Percentiles rank a stretch among this genome's conserved stretches.
These are phyloP conservation scores for Oreochromis grahami DNA, from an alignment of 2,797 vertebrate genomes.

Conservation along the genomic window DNA sequence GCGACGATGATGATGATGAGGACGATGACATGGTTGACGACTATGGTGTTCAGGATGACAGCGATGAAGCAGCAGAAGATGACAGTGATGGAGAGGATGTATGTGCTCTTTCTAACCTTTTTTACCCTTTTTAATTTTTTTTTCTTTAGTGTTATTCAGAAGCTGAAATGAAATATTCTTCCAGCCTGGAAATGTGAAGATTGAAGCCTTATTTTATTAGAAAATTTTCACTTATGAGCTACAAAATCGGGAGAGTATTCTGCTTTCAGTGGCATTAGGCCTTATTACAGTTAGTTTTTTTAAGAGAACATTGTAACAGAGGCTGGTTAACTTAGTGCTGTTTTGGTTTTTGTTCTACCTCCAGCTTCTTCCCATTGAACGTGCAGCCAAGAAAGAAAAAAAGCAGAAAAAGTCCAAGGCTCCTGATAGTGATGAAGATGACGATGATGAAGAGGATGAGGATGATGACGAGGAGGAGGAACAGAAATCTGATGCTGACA, in stretches of 20 bases:
- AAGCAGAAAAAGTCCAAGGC: slow-evolving; percentile 42
- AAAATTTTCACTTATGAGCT: background rate
- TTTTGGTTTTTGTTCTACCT: background rate
- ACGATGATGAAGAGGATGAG: slow-evolving; percentile 71
- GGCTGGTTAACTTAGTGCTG: background rate
- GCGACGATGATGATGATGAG: slow-evolving; percentile 63
- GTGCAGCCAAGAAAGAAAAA: slow-evolving; percentile 86
- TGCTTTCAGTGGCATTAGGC: background rate
- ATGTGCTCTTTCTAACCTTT: slow-evolving; percentile 3
- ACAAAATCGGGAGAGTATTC: background rate
- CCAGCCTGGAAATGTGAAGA: background rate
- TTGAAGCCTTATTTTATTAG: background rate
- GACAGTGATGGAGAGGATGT: slow-evolving; percentile 77
- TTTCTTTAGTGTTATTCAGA: background rate
- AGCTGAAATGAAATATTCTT: background rate
- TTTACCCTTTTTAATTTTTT: background rate
- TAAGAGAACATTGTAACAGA: background rate
- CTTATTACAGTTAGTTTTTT: background rate
- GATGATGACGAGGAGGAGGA: slow-evolving; percentile 48
- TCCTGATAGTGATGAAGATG: slow-evolving; percentile 73
- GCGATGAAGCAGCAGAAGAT: slow-evolving; percentile 73
- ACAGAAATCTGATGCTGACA: slow-evolving; percentile 67
- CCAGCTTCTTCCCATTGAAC: slow-evolving; percentile 94
- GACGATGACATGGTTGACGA: slow-evolving; percentile 79
- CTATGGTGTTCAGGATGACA: slow-evolving; percentile 72